phyloP scores from a whole-genome alignment of 2,113 vertebrate genomes.

The Vanacampus margaritifer region DNA sequence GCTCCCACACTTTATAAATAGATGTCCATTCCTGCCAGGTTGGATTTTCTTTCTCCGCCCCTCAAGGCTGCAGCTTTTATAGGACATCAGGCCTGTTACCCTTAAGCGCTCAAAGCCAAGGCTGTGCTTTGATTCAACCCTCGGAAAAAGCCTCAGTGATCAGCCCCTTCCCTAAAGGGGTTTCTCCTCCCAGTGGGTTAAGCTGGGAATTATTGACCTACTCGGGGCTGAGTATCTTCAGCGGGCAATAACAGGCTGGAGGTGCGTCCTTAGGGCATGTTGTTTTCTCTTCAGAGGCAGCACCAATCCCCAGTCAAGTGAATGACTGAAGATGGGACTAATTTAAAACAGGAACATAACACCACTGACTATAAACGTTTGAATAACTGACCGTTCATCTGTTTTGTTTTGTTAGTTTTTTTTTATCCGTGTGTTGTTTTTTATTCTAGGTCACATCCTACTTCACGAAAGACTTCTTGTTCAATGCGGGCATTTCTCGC shows the following conservation, averaged over 20 bases:
- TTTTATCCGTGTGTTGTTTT: conserved; percentile 10
- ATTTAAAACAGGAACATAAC: background rate
- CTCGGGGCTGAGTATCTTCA: conserved; percentile 20
- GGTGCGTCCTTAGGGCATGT: conserved; percentile 5
- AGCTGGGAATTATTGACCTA: conserved; percentile 44
- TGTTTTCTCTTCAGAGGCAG: conserved; percentile 25
- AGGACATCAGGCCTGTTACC: conserved; percentile 50
- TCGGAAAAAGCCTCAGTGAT: conserved; percentile 50
- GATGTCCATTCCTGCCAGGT: conserved; percentile 48
- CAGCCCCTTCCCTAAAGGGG: conserved; percentile 28
- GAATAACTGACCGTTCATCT: conserved; percentile 5
- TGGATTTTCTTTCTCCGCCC: conserved; percentile 39
- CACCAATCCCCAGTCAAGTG: background rate
- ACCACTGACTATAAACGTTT: background rate
- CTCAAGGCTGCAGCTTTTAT: conserved; percentile 46
- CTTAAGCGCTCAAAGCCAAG: conserved; percentile 52
- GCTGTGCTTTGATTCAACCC: conserved; percentile 57
- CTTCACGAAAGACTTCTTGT: conserved; percentile 86
- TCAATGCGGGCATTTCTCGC: conserved; percentile 88
- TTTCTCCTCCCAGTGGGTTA: conserved; percentile 48
- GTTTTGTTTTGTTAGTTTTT: conserved; percentile 6
- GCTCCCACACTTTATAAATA: conserved; percentile 66
- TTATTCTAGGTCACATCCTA: conserved; percentile 80
- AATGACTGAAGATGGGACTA: background rate
- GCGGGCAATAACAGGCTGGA: conserved; percentile 18